Base-by-base conservation (phyloP, 2,113 vertebrate genomes). In the Mystacornis crossleyi region DNA sequence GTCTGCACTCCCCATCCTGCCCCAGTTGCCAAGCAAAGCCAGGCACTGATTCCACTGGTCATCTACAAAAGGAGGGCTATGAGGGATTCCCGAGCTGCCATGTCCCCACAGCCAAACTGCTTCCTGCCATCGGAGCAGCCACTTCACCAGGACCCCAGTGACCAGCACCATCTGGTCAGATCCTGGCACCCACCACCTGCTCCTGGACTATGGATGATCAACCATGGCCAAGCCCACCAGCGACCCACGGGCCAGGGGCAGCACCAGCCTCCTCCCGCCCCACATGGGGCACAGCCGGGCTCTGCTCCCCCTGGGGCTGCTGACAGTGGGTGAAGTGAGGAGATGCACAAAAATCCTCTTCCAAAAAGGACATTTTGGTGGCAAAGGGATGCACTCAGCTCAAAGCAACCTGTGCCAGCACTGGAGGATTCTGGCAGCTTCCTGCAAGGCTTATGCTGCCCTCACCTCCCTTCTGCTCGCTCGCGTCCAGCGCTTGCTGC, bases 231-330 rank as follows among this genome's bases (percentile, higher is more conserved):
- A 69, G 75, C 45, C 45, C 33, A 3, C 2, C 33, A 51, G 6
- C 1, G 25, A 5, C 40, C 25, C 5, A 7, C 0, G 4, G 65
- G 31, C 45, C 33, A 4, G 53, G 60, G 48, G 45, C 81, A 28
- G 81, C 10, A 1, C 42, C 4, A 82, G 40, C 70, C 38, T 28
- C 58, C 53, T 77, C 23, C 75, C 0, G 0, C 24, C 81, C 81
- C 33, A 0, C 38, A 6, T 1, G 20, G 40, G 65, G 34, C 66
- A 47, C 26, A 8, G 57, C 48, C 0, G 0, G 33, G 53, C 80
- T 54, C 73, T 45, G 47, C 47, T 51, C 25, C 64, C 11, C 55
- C 31, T 5, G 5, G 34, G 47, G 36, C 47, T 62, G 74, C 74
- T 70, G 4, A 33, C 10, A 0, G 5, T 1, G 2, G 85, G 31